Base-by-base conservation (phyloP, 2,888 invertebrate genomes). In the Clunio marinus region DNA sequence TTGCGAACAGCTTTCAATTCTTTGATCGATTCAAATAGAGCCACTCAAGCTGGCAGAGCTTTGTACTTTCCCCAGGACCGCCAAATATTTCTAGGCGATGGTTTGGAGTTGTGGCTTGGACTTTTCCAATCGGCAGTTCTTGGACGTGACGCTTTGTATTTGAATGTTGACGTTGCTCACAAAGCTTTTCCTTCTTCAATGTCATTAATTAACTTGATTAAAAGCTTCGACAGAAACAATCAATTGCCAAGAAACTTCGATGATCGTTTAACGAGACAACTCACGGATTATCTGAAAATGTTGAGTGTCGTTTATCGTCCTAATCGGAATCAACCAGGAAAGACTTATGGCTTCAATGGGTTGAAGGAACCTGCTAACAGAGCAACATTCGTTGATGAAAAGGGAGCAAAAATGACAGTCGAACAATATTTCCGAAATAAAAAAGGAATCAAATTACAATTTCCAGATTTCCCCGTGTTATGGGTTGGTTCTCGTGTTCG, bases 71-170 rank as follows among this genome's bases (percentile, higher is more conserved):
- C 84, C 27, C 83, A 84, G 0, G 5, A 2, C 1, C 17, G 69
- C 1, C 25, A 13, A 13, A 13, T 70, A 0, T 81, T 82, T 74
- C 81, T 98, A 8, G 86, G 88, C 0, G 88, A 86, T 59, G 94
- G 96, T 0, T 81, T 93, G 73, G 93, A 96, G 76, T 86, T 96
- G 75, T 96, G 96, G 89, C 86, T 90, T 70, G 98, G 98, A 3
- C 85, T 94, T 0, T 98, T 92, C 80, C 96, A 96, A 78, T 91
- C 93, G 7, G 93, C 94, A 0, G 85, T 94, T 71, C 86, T 96
- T 66, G 95, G 95, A 10, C 91, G 93, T 84, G 86, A 85, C 72
- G 90, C 92, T 65, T 89, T 88, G 77, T 79, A 72, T 58, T 80
- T 99, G 41, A 98, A 98, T 77, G 87, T 98, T 69, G 97, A 98